Evolutionary conservation across 2,888 invertebrate species (phyloP).

Genomic region (Hemistola chrysoprasaria): DNA sequence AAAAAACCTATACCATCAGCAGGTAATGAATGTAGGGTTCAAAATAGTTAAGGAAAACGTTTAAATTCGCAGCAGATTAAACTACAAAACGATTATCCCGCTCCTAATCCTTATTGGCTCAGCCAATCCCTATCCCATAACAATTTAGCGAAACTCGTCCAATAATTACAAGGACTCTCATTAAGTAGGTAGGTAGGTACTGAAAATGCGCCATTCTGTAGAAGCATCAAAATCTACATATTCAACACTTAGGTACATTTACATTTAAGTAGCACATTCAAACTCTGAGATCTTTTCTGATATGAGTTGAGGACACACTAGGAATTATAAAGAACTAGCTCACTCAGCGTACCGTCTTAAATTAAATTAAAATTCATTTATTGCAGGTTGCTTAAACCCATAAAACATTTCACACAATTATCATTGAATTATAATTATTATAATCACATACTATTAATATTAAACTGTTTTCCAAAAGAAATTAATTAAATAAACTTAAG

Average conservation of each 20-base stretch:
- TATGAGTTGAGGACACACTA: neutral
- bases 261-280: slow-evolving; percentile 35
- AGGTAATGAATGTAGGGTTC: no score
- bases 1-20: no score
- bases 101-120: no score
- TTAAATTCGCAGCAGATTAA: neutral
- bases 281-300: slow-evolving; percentile 12
- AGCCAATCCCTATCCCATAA: slow-evolving; percentile 6
- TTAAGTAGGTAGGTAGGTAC: slow-evolving; percentile 12
- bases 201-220: slow-evolving; percentile 24
- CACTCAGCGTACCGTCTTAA: no score
- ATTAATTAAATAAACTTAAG: no score
- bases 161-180: slow-evolving; percentile 14
- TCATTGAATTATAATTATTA: no score
- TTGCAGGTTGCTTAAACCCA: no score
- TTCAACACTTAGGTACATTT: slow-evolving; percentile 35
- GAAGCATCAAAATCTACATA: slow-evolving; percentile 43
- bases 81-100: neutral
- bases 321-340: neutral
- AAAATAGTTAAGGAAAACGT: neutral
- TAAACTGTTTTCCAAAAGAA: no score
- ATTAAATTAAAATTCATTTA: no score
- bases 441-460: no score
- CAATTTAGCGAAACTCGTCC: slow-evolving; percentile 10
- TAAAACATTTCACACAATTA: no score